phyloP scores from a whole-genome alignment of 2,797 vertebrate species.

The Molossus molossus region DNA sequence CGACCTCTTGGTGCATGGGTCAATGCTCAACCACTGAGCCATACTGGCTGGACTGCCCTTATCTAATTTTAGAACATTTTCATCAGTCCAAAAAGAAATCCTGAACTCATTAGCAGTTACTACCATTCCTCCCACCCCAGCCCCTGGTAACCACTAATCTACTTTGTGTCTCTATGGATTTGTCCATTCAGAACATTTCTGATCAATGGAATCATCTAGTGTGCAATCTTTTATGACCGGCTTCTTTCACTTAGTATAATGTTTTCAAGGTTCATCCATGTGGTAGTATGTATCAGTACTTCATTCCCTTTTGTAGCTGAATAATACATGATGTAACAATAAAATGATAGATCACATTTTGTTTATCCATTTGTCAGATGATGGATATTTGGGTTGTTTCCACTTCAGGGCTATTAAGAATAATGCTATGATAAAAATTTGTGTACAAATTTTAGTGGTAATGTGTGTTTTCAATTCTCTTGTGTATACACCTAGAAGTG shows the following conservation, averaged over 20 bases:
- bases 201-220: neutral
- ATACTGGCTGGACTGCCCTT: neutral
- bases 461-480: neutral
- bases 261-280: neutral
- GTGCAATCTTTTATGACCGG: neutral
- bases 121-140: neutral
- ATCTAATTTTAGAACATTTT: conserved; percentile 51
- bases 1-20: no score
- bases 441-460: neutral
- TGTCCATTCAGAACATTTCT: conserved; percentile 42
- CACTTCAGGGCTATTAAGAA: neutral
- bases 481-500: neutral
- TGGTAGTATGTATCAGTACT: neutral
- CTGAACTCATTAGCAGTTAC: neutral
- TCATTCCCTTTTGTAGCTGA: conserved; percentile 29
- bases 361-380: neutral
- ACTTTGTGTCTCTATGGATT: neutral
- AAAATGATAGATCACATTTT: neutral
- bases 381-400: conserved; percentile 32
- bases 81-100: neutral
- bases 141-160: neutral
- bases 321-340: neutral
- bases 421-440: neutral
- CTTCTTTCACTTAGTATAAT: conserved; percentile 26
- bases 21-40: no score